phyloP scores from a whole-genome alignment of 1,140 invertebrate species.

The Saccostrea echinata region DNA sequence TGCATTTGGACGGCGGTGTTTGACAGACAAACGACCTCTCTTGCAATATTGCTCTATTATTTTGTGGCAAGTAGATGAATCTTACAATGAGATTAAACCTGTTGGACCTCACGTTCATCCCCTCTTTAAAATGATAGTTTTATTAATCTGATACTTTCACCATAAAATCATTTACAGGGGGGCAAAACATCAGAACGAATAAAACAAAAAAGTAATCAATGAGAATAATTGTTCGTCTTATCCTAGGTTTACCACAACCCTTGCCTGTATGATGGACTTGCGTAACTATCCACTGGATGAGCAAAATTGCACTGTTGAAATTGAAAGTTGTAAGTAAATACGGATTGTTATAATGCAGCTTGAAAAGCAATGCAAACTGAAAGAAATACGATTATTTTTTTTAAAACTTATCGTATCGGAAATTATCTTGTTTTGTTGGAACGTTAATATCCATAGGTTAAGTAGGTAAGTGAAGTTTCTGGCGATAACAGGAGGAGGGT shows the following conservation, averaged over 20 bases:
- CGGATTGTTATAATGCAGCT: not conserved
- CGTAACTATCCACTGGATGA: constrained; percentile 98
- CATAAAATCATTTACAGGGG: not conserved
- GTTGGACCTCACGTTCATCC: not conserved
- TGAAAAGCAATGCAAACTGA: too few species aligned
- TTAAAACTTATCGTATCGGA: too few species aligned
- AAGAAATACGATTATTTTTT: too few species aligned
- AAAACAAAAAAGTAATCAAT: not conserved
- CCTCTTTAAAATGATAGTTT: not conserved
- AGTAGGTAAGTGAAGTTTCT: too few species aligned
- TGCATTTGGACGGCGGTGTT: constrained; percentile 25
- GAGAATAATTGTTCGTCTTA: not conserved
- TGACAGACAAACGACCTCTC: constrained; percentile 17
- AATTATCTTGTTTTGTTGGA: too few species aligned
- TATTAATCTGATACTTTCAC: not conserved
- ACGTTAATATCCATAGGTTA: too few species aligned
- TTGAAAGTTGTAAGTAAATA: constrained; percentile 95
- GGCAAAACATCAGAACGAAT: not conserved
- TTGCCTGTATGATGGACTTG: constrained; percentile 99
- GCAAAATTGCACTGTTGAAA: constrained; percentile 99
- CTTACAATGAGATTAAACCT: not conserved
- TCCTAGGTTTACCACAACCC: constrained; percentile 92
- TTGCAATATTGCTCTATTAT: not conserved
- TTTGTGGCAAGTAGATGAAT: not conserved
- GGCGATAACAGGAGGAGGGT: too few species aligned